Evolutionary conservation across 2,888 invertebrate genomes (phyloP), one percentile per base, ranked within the genome.

Genomic region (Sesia apiformis): DNA sequence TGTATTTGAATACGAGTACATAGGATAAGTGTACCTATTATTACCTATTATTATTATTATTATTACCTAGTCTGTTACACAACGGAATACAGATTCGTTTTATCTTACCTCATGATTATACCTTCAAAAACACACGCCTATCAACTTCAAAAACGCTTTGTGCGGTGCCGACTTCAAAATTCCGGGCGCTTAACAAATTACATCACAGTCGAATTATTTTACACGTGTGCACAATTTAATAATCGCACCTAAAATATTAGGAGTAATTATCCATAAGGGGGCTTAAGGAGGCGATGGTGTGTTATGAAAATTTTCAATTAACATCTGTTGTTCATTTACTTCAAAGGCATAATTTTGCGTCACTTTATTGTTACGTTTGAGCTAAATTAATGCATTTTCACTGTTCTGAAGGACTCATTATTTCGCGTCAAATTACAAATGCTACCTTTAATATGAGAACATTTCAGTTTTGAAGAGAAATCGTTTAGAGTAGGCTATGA

Each of bases 311-410:
- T 52, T 52, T 8, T 46, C 55, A 55, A 55, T 55, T 52, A 55
- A 41, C 55, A 41, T 38, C 40, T 50, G 41, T 50, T 55, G 52
- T 55, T 55, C 41, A 50, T 52, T 52, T 49, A 55, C 52, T 55
- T 55, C 55, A 70, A 69, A 72, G 65, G 66, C 58, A 56, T 66
- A 66, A 61, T 66, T 67, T 59, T 54, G 53, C 57, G 54, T 57
- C 56, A 65, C 63, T 67, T 74, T 69, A 72, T 65, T 57, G 63
- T 61, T 57, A 60, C 63, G 66, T 69, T 72, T 65, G 62, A 60
- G 66, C 65, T 63, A 71, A 71, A 74, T 73, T 73, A 74, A 74
- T 74, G 69, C 70, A 74, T 73, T 70, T 69, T 69, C 67, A 63
- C 62, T 65, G 67, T 67, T 67, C 62, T 59, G 63, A 67, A 70